Base-by-base conservation (phyloP, 2,888 invertebrate species). In the Boloria euphrosyne region DNA sequence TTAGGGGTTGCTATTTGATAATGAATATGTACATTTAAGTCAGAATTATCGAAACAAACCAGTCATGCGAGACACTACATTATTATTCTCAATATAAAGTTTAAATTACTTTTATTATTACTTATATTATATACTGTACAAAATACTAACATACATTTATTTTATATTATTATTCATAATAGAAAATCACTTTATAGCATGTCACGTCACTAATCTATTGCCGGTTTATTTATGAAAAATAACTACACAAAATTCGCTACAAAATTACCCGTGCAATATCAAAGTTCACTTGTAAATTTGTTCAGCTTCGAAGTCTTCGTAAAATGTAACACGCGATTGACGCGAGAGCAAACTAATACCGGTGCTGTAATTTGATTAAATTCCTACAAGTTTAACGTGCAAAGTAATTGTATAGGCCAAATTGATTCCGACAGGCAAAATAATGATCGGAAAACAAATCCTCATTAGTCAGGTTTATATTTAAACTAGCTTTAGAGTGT, bases 361-460 rank as follows among this genome's bases (percentile, higher is more conserved):
- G 63, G 61, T 69, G 66, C 66, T 71, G 69, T 70, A 71, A 69
- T 73, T 72, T 71, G 68, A 75, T 73, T 73, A 71, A 73, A 75
- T 71, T 71, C 67, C 70, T 66, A 58, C 66, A 74, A 74, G 69
- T 74, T 73, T 66, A 69, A 65, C 71, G 68, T 72, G 71, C 69
- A 74, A 74, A 76, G 72, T 75, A 76, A 77, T 76, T 68, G 72
- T 74, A 73, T 72, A 68, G 67, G 67, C 73, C 73, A 76, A 78
- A 78, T 80, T 75, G 75, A 79, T 78, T 78, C 73, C 72, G 75
- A 69, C 74, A 68, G 71, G 73, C 71, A 71, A 76, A 79, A 74
- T 78, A 80, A 76, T 76, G 76, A 76, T 71, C 63, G 62, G 51
- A 71, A 75, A 69, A 78, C 79, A 80, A 79, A 79, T 80, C 74